These are phyloP conservation scores for Bovichtus diacanthus DNA, from an alignment of 2,797 vertebrate genomes.

Conservation along the genomic window DNA sequence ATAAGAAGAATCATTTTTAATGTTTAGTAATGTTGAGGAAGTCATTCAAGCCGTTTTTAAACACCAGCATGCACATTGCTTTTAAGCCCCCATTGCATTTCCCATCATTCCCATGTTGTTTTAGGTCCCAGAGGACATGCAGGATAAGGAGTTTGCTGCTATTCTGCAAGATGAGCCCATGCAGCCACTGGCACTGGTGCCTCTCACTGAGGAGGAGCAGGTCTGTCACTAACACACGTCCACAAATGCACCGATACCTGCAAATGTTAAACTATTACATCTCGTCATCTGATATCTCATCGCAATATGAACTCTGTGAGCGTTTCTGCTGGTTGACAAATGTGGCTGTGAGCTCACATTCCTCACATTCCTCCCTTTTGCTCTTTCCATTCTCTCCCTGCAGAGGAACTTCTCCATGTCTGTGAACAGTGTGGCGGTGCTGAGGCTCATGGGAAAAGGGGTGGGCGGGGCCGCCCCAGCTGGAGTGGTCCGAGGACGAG, in stretches of 20 bases:
- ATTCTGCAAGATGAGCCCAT: constrained; percentile 94
- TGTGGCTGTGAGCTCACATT: constrained; percentile 56
- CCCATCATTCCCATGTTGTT: too few species aligned
- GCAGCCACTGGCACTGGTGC: constrained; percentile 92
- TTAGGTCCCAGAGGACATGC: constrained; percentile 94
- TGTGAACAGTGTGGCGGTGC: constrained; percentile 95
- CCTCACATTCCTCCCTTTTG: constrained; percentile 70
- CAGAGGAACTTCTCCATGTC: constrained; percentile 98
- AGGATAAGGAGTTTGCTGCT: constrained; percentile 94
- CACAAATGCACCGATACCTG: constrained; percentile 20
- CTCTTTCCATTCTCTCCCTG: constrained; percentile 51
- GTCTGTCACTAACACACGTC: constrained; percentile 67
- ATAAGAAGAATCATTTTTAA: background rate
- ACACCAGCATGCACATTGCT: background rate
- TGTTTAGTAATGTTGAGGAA: background rate
- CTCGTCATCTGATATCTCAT: background rate
- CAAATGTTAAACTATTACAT: constrained; percentile 4
- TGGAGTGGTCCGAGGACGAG: constrained; percentile 89
- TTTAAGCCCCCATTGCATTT: background rate
- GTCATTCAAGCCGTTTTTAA: background rate
- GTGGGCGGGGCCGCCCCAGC: constrained; percentile 83
- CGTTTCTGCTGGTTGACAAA: constrained; percentile 51
- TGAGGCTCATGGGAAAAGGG: constrained; percentile 95
- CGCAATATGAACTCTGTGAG: background rate
- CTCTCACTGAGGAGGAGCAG: constrained; percentile 96